Base-by-base conservation (phyloP, 2,113 vertebrate genomes). In the Vicugna pacos region DNA sequence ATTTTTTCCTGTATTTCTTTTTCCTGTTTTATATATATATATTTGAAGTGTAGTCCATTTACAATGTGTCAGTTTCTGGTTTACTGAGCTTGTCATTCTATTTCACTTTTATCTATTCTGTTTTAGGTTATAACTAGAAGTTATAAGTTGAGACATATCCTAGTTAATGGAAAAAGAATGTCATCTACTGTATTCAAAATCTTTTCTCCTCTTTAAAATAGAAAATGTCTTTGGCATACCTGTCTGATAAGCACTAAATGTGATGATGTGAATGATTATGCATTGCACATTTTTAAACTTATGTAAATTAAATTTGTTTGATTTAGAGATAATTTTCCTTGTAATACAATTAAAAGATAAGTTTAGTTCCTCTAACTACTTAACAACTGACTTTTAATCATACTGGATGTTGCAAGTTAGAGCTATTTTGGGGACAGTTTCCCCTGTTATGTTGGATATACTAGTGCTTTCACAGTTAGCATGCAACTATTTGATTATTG, bases 341-440 rank as follows among this genome's bases (percentile, higher is more conserved):
- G 52, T 94, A 20, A 64, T 69, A 64, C 20, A 86, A 50, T 81
- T 81, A 62, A 90, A 97, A 91, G 48, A n/a, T 83, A 81, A 86
- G 15, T 60, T 60, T 92, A 89, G 24, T 76, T 2, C 58, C 54
- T 75, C 1, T 82, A 87, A 64, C 35, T 80, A 7, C n/a, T 83
- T 85, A 77, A 81, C n/a, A 81, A 50, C 24, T 75, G 42, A 17
- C 65, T 13, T 42, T 89, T 86, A 50, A 52, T 76, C 92, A 73
- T 90, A 26, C 26, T 92, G 50, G 11, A 82, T 77, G 48, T 22
- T 62, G 0, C 89, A 92, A 70, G 26, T 92, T 76, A 56, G 10
- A 94, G 89, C 86, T 26, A 69, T 30, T 80, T 65, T 62, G 19
- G 22, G 52, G 72, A 35, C 76, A 72, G 50, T 22, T 81, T 90